phyloP scores from a whole-genome alignment of 2,888 invertebrate genomes.

The Dolichopus griseipennis region DNA sequence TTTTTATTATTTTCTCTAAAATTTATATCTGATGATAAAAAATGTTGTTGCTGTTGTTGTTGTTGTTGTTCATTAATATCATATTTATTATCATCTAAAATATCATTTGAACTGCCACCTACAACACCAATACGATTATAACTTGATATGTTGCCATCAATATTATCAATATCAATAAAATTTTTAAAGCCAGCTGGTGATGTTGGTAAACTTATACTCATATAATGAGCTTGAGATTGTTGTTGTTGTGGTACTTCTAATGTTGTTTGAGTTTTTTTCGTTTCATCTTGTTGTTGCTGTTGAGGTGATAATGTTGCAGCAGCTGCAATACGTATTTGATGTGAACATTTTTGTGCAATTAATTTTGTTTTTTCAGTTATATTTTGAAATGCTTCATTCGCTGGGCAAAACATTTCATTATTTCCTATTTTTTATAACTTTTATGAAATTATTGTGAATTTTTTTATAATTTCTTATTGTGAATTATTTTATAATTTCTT shows the following conservation, averaged over 20 bases:
- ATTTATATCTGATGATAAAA: neutral
- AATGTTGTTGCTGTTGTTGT: too few relatives aligned
- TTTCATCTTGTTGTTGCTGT: slow-evolving; percentile 20
- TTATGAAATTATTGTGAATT: too few relatives aligned
- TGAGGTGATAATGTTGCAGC: slow-evolving; percentile 28
- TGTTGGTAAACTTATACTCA: slow-evolving; percentile 16
- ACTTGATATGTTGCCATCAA: neutral
- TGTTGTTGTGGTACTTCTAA: slow-evolving; percentile 19
- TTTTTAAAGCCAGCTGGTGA: slow-evolving; percentile 10
- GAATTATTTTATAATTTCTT: too few relatives aligned
- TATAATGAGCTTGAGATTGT: slow-evolving; percentile 13
- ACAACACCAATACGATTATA: neutral
- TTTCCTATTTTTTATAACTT: neutral
- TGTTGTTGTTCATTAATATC: neutral
- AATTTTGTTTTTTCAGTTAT: slow-evolving; percentile 32
- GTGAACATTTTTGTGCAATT: slow-evolving; percentile 38
- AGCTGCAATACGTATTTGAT: slow-evolving; percentile 29
- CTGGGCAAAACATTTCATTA: slow-evolving; percentile 35
- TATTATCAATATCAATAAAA: slow-evolving; percentile 9
- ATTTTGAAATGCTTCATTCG: slow-evolving; percentile 33
- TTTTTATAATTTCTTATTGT: too few relatives aligned
- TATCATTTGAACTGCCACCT: neutral
- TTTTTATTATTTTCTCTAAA: neutral
- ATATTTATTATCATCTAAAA: neutral
- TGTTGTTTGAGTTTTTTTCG: slow-evolving; percentile 18